A percentile compares a stretch with the other conserved stretches of the same genome.
Conservation (phyloP, 2,797 vertebrate species). For the Halcyon smyrnensis region DNA sequence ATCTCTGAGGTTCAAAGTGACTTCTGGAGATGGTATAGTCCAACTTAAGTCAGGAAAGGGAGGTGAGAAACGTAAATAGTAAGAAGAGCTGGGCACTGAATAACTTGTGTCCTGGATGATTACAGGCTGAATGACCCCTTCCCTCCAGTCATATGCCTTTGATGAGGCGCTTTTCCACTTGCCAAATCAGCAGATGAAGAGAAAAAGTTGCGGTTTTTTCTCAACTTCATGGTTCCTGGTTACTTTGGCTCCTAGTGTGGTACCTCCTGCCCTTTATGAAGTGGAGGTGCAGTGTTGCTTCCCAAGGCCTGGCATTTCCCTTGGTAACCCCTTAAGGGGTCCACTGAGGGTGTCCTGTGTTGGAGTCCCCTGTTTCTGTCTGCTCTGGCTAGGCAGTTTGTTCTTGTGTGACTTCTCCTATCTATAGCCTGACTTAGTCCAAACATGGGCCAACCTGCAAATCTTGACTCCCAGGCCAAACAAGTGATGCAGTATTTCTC, state of each 20-base stretch:
- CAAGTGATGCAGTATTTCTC: background rate
- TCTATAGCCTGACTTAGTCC: background rate
- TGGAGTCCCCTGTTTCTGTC: background rate
- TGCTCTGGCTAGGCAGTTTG: background rate
- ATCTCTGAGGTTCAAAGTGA: background rate
- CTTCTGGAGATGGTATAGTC: background rate
- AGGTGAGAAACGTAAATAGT: background rate
- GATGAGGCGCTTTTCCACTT: background rate
- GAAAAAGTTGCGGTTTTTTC: background rate
- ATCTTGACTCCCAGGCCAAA: background rate
- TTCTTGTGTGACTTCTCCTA: background rate
- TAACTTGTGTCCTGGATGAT: background rate
- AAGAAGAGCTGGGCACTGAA: background rate
- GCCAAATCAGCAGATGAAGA: background rate
- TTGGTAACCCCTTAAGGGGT: background rate
- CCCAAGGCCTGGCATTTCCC: background rate
- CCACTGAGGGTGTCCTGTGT: background rate
- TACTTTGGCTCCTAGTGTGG: background rate
- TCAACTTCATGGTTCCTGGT: background rate
- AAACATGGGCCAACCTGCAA: accelerated
- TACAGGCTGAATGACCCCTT: background rate
- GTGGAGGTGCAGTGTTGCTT: background rate
- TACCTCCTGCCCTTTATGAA: background rate
- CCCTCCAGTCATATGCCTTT: background rate
- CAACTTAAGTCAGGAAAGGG: background rate